Evolutionary conservation across 2,888 invertebrate genomes (phyloP).

Genomic region (Drosophila koepferae): DNA sequence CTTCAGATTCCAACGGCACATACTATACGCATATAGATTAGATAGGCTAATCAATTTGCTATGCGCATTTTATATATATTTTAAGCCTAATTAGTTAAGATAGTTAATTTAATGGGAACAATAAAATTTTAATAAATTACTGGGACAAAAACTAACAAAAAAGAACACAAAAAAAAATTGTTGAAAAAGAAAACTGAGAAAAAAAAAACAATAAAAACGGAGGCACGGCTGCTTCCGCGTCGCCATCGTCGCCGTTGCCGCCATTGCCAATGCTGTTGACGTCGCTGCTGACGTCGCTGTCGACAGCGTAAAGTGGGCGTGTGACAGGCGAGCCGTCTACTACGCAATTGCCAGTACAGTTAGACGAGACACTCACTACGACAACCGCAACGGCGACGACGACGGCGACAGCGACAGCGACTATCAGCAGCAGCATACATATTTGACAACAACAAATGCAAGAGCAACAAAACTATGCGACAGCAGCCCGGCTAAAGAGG

Average conservation of each 20-base stretch:
- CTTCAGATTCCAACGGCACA: background rate
- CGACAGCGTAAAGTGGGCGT: slow-evolving; percentile 65
- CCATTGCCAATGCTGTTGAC: slow-evolving; percentile 27
- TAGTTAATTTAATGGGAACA: slow-evolving; percentile 4
- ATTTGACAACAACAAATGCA: slow-evolving; percentile 25
- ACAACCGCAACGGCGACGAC: background rate
- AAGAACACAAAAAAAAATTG: background rate
- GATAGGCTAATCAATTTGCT: background rate
- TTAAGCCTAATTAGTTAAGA: slow-evolving; percentile 1
- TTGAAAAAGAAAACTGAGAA: background rate
- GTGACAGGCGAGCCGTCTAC: slow-evolving; percentile 50
- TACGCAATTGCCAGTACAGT: slow-evolving; percentile 68
- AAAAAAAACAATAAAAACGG: slow-evolving; percentile 21
- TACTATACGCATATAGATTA: background rate
- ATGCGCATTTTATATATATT: background rate
- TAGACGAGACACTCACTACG: slow-evolving; percentile 47
- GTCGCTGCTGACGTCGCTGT: slow-evolving; percentile 27
- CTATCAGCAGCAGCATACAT: slow-evolving; percentile 17
- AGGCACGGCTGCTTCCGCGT: slow-evolving; percentile 62
- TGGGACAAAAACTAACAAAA: slow-evolving; percentile 19
- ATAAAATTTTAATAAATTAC: slow-evolving; percentile 21
- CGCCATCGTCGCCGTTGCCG: slow-evolving; percentile 13
- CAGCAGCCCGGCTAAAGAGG: slow-evolving; percentile 10
- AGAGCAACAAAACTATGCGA: slow-evolving; percentile 35
- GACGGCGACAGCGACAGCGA: slow-evolving; percentile 1